Evolutionary conservation across 2,113 vertebrate species (phyloP), one percentile per base, ranked within the genome.

Genomic region (Oophaga pumilio): DNA sequence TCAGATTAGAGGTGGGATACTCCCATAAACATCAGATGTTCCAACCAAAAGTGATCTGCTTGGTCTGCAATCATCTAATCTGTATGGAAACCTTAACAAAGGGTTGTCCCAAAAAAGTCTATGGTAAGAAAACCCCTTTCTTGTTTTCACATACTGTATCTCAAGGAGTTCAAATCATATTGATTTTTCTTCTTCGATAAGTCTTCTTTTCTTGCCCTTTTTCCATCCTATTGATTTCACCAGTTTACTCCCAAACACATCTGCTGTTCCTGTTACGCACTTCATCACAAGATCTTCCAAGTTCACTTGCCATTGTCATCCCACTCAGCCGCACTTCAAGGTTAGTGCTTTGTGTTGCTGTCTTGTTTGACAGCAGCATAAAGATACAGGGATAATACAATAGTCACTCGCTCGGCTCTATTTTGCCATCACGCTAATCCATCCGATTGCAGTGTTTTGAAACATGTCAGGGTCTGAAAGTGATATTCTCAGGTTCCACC

Each of bases 221-320:
- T 73, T 73, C 69, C 17, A 73, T 18, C 43, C 15, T 2, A 43
- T 50, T 52, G 74, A 76, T 76, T 76, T 76, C 74, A 76, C 49
- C 22, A 52, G 76, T 18, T 77, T 0, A 52, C 76, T 77, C 76
- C 76, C 76, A 53, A 77, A 56, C n/a, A 14, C 71, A 74, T 74
- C 50, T 77, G 74, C 50, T 52, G 22, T 56, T 77, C 76, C 53
- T 77, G 50, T 77, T 77, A 18, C 71, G 22, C n/a, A 77, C 76
- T 77, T 77, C 50, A 77, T 52, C 50, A 77, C 56, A 24, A 77
- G 49, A 77, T 77, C 49, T 77, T 77, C 49, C 76, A n/a, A 53
- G 76, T 77, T 77, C 76, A 53, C 49, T 56, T 56, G 20, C 50
- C 50, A 24, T 56, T 77, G 49, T 77, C 24, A 77, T 56, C 50